Evolutionary conservation across 2,888 invertebrate genomes (phyloP), one percentile per base, ranked within the genome.

Genomic region (Sepiola atlantica): DNA sequence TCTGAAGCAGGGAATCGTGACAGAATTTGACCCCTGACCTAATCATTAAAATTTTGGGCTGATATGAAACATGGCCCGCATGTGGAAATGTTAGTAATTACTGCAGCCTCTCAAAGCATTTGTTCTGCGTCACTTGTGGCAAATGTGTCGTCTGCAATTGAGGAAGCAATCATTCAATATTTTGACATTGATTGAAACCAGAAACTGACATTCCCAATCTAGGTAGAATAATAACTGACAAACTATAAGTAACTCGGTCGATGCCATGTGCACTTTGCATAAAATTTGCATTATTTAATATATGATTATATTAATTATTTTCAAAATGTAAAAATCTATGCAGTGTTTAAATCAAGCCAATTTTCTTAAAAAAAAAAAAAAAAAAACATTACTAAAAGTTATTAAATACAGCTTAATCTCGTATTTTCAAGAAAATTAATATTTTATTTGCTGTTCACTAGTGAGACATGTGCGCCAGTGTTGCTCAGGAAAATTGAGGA

Each of bases 81-180:
- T 77, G 77, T 24, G 21, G 61, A 61, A 61, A 61, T 61, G 61
- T n/a, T n/a, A 16, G 3, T n/a, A 12, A n/a, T n/a, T 77, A 77
- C 77, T 77, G n/a, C 77, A 77, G n/a, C 77, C n/a, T 77, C n/a
- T n/a, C 16, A 32, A 77, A 77, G 77, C 16, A 77, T n/a, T 77
- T 77, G 77, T 77, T 77, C 77, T 77, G 77, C 77, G 32, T 77
- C 77, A 77, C n/a, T 77, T n/a, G 77, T 77, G 77, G 32, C n/a
- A 32, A 77, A n/a, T 77, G n/a, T 77, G 77, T 14, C n/a, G 77
- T n/a, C 77, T n/a, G 32, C n/a, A 77, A 77, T 10, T 77, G 77
- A 77, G n/a, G 77, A 77, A 77, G 77, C 77, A 77, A 77, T 77
- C 77, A 77, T 77, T 77, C 77, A 77, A n/a, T n/a, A 77, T 77